phyloP scores from a whole-genome alignment of 1,140 invertebrate genomes.

The Bombus superbus region DNA sequence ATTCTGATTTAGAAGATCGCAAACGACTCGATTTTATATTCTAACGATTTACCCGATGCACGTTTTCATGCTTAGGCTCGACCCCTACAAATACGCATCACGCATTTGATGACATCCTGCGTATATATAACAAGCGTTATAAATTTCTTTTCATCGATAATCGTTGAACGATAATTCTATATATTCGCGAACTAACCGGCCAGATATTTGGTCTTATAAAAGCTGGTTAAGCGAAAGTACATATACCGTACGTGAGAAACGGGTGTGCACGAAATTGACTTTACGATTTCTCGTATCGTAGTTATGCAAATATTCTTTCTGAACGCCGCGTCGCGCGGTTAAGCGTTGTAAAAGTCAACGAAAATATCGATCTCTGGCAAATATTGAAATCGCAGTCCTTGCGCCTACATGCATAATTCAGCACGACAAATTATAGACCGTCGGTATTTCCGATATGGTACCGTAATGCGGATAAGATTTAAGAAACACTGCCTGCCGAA shows the following conservation, averaged over 20 bases:
- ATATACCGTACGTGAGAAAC: not conserved
- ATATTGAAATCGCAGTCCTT: conserved; percentile 26
- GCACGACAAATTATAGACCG: conserved; percentile 34
- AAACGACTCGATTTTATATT: not conserved
- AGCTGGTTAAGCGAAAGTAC: not conserved
- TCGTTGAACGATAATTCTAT: not conserved
- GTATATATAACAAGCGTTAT: too few relatives aligned
- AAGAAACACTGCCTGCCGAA: conserved; percentile 6
- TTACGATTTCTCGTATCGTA: not conserved
- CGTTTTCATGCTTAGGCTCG: too few relatives aligned
- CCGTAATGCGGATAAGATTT: conserved; percentile 20
- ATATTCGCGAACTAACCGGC: not conserved
- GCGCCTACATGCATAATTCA: conserved; percentile 48
- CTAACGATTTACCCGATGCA: not conserved
- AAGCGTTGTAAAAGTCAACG: conserved; percentile 30
- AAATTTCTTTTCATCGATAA: too few relatives aligned
- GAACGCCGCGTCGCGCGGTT: not conserved
- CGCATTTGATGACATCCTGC: too few relatives aligned
- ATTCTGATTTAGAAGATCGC: not conserved
- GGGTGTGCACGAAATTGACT: not conserved
- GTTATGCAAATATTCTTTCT: conserved; percentile 27
- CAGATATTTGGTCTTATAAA: not conserved
- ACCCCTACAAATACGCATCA: too few relatives aligned
- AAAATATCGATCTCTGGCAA: conserved; percentile 29
- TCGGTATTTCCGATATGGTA: conserved; percentile 21